Evolutionary conservation across 2,888 invertebrate genomes (phyloP).

Genomic region (Drosophila nr. perissopoda): DNA sequence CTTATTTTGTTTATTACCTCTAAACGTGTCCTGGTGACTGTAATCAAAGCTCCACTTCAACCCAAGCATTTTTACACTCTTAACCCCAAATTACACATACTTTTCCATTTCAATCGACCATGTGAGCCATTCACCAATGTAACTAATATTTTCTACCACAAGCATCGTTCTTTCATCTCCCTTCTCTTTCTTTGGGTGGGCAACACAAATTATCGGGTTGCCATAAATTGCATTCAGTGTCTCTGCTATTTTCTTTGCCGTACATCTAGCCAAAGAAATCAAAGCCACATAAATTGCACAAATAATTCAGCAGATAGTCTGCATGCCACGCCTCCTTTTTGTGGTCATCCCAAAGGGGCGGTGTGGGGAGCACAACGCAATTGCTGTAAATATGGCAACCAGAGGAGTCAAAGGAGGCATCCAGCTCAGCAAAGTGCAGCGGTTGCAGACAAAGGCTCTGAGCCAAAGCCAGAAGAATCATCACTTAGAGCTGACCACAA

Average conservation of each 20-base stretch:
- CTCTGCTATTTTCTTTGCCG: slow-evolving; percentile 18
- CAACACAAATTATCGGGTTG: slow-evolving; percentile 68
- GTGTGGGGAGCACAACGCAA: background rate
- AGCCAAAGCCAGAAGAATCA: slow-evolving; percentile 69
- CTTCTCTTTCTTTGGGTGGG: background rate
- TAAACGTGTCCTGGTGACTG: background rate
- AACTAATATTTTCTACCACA: background rate
- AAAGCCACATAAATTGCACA: slow-evolving; percentile 75
- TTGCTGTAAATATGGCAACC: slow-evolving; percentile 40
- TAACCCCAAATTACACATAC: background rate
- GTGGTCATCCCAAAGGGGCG: background rate
- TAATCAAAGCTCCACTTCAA: background rate
- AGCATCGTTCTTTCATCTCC: background rate
- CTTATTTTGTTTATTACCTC: background rate
- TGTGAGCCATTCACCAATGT: slow-evolving; percentile 1
- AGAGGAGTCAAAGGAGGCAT: slow-evolving; percentile 6
- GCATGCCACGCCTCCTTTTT: background rate
- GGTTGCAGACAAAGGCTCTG: slow-evolving; percentile 36
- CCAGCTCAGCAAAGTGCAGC: slow-evolving; percentile 48
- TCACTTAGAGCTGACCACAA: slow-evolving; percentile 73
- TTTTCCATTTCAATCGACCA: background rate
- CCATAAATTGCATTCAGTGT: slow-evolving; percentile 59
- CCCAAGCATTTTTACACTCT: background rate
- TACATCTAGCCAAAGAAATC: slow-evolving; percentile 69
- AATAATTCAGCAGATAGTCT: slow-evolving; percentile 66